Evolutionary conservation across 2,888 invertebrate species (phyloP), one percentile per base, ranked within the genome.

Genomic region (Bursaphelenchus okinawaensis): DNA sequence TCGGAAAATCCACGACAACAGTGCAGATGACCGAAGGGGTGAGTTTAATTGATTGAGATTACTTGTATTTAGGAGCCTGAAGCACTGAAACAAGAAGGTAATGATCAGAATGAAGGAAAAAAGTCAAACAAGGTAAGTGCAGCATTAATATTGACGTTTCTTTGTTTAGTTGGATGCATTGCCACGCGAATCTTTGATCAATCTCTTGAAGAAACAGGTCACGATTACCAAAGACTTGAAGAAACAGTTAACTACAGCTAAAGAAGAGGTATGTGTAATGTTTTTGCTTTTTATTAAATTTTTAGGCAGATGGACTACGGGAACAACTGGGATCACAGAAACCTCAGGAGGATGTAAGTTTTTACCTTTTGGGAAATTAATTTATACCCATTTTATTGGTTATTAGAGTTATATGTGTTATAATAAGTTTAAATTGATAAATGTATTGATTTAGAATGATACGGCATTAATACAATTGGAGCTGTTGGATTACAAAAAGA

Each of bases 181-280:
- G 57, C 56, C 69, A 12, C 61, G 68, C 1, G 75, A 77, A 29
- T 73, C 77, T 20, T 63, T 75, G 24, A 61, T 75, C 20, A 58
- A 65, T 16, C 62, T 77, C 28, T 57, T 73, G 9, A 75, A 75
- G 58, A 77, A 75, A 55, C 76, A 77, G 52, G 54, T 71, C 8
- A 63, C 59, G 12, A 50, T 55, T 19, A 31, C 65, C 50, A 73
- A 73, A 52, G 68, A 75, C 20, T 63, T 67, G 6, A 61, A 66
- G 24, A 68, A 75, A 51, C 67, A 72, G 27, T 20, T 68, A 19
- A 66, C 56, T 12, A n/a, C 20, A 12, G 4, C 23, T 26, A 56
- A 56, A 24, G 26, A 56, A 24, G 56, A 56, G 24, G 56, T 56
- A 24, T 26, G 56, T 24, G 27, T 19, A 54, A 4, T 4, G 3